These are phyloP conservation scores for Argya squamiceps DNA, from an alignment of 2,797 vertebrate species.

Conservation along the genomic window DNA sequence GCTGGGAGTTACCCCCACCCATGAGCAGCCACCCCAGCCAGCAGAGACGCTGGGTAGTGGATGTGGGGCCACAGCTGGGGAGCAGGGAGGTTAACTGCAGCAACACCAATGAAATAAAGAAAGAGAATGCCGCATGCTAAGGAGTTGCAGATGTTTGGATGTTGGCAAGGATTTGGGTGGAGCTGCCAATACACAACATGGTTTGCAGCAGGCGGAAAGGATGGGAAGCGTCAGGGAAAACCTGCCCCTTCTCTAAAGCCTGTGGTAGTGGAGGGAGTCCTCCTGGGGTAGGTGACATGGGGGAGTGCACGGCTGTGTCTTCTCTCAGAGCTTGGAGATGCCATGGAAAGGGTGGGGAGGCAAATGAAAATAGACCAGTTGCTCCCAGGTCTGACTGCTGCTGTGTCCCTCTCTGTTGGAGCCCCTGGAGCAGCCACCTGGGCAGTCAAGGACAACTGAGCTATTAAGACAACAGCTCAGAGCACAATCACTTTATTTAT, in stretches of 20 bases:
- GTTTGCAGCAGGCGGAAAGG: not conserved
- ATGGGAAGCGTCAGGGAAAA: not conserved
- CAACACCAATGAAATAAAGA: not conserved
- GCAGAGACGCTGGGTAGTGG: not conserved
- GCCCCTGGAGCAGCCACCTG: not conserved
- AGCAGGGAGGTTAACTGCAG: not conserved
- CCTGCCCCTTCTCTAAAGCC: not conserved
- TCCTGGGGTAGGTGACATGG: not conserved
- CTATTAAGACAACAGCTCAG: not conserved
- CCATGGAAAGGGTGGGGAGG: not conserved
- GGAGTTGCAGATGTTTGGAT: slow-evolving; percentile 46
- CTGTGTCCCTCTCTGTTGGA: not conserved
- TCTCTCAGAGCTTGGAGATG: not conserved
- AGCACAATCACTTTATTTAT: not conserved
- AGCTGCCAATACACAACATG: not conserved
- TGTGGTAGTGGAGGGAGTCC: not conserved
- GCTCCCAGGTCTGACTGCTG: not conserved
- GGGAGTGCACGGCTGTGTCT: not conserved
- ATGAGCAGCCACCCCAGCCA: accelerated
- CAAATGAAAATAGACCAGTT: not conserved
- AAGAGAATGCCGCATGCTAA: slow-evolving; percentile 10
- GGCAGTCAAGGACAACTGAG: not conserved
- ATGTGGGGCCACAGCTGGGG: not conserved
- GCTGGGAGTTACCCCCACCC: not conserved
- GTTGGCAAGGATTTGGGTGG: slow-evolving; percentile 11